Base-by-base conservation (phyloP, 2,113 vertebrate species). In the Nerophis lumbriciformis region DNA sequence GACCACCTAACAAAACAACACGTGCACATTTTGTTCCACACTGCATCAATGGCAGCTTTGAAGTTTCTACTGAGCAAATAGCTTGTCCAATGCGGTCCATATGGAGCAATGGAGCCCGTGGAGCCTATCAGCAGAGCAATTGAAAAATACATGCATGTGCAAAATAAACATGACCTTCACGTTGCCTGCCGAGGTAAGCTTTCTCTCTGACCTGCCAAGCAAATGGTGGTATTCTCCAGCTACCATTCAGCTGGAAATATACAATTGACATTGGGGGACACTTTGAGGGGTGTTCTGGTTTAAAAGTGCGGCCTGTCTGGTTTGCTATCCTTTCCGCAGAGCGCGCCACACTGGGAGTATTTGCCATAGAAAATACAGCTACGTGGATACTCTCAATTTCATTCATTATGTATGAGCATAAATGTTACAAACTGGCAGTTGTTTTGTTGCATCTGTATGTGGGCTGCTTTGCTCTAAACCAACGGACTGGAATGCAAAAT, bases 331-430 rank as follows among this genome's bases (percentile, higher is more conserved):
- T 72, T 64, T 62, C 71, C 73, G 57, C 28, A 6, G 63, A 73
- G 74, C 79, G 69, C 39, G 77, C 83, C 75, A 78, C 68, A 79
- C 71, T 61, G 64, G 72, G 80, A 84, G 78, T 81, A 74, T 81
- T 85, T 69, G 63, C 51, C 83, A 71, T 73, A 74, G 78, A 68
- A 80, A 83, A 80, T 76, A 75, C 65, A 72, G 61, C 77, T 73
- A 80, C 85, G 81, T 77, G 85, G 71, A 76, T 80, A 76, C 72
- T 78, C 78, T 76, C 65, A 50, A 66, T 63, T 66, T 63, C 80
- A 89, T 90, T 81, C 71, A 89, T 88, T 79, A 88, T 89, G 76
- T 73, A 90, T 88, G 87, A 83, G 83, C 73, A 83, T 87, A 89
- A 89, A 89, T 87, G 90, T 86, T 88, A 86, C 79, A 87, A 87